These are phyloP conservation scores for Drosophila ananassae DNA, from an alignment of 1,140 invertebrate genomes.

Conservation along the genomic window DNA sequence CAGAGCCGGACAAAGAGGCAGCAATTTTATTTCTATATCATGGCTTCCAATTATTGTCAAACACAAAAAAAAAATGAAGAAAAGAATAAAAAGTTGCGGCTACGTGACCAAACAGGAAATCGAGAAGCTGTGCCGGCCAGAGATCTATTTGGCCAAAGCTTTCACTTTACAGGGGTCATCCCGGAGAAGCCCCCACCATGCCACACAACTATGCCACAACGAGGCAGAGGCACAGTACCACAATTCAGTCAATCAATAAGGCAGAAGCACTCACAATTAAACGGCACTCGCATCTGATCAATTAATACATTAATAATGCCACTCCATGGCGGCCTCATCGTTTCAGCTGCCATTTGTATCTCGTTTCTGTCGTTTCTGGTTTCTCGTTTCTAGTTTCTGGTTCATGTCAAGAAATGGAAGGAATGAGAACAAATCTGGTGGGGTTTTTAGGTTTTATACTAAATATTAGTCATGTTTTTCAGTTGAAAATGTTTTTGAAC, in stretches of 20 bases:
- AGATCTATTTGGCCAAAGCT: constrained; percentile 12
- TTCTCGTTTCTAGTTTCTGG: constrained; percentile 15
- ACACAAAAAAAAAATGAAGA: background rate
- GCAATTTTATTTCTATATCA: constrained; percentile 12
- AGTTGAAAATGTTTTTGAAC: too few species aligned
- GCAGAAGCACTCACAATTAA: constrained; percentile 25
- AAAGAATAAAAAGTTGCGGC: constrained; percentile 15
- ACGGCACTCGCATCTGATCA: constrained; percentile 50
- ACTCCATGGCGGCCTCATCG: constrained; percentile 10
- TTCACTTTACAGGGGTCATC: constrained; percentile 15
- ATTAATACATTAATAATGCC: constrained; percentile 58
- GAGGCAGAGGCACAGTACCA: too few species aligned
- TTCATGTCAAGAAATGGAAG: constrained; percentile 20
- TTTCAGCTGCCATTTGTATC: background rate
- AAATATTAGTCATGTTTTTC: too few species aligned
- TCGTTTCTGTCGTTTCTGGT: background rate
- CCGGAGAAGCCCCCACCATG: background rate
- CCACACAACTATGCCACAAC: too few species aligned
- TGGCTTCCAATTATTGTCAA: constrained; percentile 40
- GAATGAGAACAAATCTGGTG: background rate
- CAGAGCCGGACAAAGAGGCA: constrained; percentile 14
- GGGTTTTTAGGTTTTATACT: background rate
- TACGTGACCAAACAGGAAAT: constrained; percentile 63
- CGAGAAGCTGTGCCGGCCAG: constrained; percentile 6
- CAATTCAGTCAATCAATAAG: constrained; percentile 25